A percentile compares a stretch with the other conserved stretches of the same genome.
Evolutionary conservation across 2,113 vertebrate genomes (phyloP).

Genomic region (Podocnemis expansa): DNA sequence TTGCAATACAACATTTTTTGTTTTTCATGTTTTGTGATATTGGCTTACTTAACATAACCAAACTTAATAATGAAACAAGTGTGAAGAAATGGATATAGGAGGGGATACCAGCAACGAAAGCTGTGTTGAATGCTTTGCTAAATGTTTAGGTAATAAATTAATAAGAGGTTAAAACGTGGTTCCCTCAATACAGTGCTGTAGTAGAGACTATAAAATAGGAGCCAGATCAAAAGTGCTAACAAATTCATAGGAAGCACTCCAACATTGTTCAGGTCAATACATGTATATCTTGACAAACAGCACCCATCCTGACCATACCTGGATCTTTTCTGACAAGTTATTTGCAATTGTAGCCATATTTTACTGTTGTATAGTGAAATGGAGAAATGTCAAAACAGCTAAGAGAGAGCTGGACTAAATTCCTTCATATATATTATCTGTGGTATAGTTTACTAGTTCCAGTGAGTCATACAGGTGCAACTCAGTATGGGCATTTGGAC

Average conservation of each 20-base stretch:
- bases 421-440: background rate
- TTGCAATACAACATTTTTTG: background rate
- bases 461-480: background rate
- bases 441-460: background rate
- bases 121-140: conserved; percentile 37
- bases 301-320: background rate
- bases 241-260: conserved; percentile 18
- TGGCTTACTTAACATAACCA: background rate
- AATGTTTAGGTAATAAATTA: conserved; percentile 13
- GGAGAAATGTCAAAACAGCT: background rate
- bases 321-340: background rate
- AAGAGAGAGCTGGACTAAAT: background rate
- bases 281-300: background rate
- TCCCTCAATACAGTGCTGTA: conserved; percentile 37
- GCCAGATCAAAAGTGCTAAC: conserved; percentile 40
- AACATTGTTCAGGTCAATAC: background rate
- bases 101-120: background rate
- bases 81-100: background rate
- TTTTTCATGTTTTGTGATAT: background rate
- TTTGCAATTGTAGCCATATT: background rate
- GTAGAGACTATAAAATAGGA: conserved; percentile 24
- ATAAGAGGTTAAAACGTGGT: background rate
- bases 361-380: background rate
- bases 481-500: background rate
- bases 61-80: background rate